Conservation (phyloP, 2,113 vertebrate genomes). For the Hassar affinis region DNA sequence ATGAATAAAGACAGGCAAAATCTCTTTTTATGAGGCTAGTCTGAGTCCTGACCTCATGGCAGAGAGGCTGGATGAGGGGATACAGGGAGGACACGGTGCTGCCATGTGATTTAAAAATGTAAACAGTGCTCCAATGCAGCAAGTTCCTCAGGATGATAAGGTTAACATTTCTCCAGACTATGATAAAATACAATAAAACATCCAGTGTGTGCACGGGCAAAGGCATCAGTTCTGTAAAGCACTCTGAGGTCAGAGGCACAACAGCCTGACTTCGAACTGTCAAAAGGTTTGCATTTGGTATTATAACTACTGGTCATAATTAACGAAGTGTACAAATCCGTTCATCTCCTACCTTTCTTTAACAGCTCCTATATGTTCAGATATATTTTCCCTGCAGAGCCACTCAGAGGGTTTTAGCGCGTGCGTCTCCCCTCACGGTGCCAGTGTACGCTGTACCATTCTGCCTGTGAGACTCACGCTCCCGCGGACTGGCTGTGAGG, state of each 20-base stretch:
- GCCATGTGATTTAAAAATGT: not conserved
- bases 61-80: not conserved
- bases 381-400: not conserved
- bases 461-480: conserved; percentile 34
- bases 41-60: not conserved
- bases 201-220: not conserved
- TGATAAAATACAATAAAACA: not conserved
- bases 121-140: conserved; percentile 15
- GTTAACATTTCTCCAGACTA: not conserved
- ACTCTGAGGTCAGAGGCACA: not conserved
- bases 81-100: not conserved
- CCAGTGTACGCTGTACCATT: conserved; percentile 9
- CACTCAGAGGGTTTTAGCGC: not conserved
- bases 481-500: conserved; percentile 28
- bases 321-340: conserved; percentile 7
- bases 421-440: not conserved
- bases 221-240: not conserved
- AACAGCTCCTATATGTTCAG: not conserved
- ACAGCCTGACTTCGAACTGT: conserved; percentile 1
- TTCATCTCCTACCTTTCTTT: conserved; percentile 26
- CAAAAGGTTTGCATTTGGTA: conserved; percentile 5
- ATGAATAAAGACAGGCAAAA: not conserved
- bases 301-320: not conserved
- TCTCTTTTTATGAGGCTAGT: too few relatives aligned
- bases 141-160: not conserved